Conservation (phyloP, 2,113 vertebrate species). For the Anolis sagrei region DNA sequence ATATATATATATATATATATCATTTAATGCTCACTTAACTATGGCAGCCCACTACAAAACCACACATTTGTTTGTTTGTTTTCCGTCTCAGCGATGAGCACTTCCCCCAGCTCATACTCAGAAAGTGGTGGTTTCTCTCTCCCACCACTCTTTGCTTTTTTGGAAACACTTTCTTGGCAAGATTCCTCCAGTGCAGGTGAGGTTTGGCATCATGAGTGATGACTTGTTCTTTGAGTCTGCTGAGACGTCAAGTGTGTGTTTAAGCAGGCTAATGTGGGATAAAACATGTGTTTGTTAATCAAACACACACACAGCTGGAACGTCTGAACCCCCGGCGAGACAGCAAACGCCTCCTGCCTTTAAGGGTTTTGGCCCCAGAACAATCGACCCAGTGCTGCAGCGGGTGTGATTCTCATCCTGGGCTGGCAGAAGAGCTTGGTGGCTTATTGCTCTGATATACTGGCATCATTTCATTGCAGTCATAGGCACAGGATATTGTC, state of each 20-base stretch:
- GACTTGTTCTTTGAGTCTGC: slow-evolving; percentile 53
- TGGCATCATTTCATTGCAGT: slow-evolving; percentile 3
- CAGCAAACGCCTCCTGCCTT: slow-evolving; percentile 39
- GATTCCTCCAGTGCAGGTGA: slow-evolving; percentile 61
- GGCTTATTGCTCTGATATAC: slow-evolving; percentile 16
- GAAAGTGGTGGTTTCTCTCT: slow-evolving; percentile 39
- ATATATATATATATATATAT: slow-evolving; percentile 49
- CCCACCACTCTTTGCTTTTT: neutral
- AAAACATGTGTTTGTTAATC: slow-evolving; percentile 60
- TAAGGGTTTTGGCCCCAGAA: slow-evolving; percentile 51
- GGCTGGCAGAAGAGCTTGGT: slow-evolving; percentile 20
- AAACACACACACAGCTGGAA: slow-evolving; percentile 46
- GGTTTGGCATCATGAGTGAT: slow-evolving; percentile 59
- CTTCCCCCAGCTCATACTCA: slow-evolving; percentile 48
- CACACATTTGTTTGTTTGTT: slow-evolving; percentile 47
- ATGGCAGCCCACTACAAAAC: slow-evolving; percentile 57
- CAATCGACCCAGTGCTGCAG: slow-evolving; percentile 32
- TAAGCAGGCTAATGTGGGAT: slow-evolving; percentile 38
- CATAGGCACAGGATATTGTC: slow-evolving; percentile 24
- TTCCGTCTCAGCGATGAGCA: slow-evolving; percentile 34
- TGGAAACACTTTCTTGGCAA: slow-evolving; percentile 65
- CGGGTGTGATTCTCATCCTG: slow-evolving; percentile 15
- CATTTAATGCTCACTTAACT: slow-evolving; percentile 60
- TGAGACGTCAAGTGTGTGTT: slow-evolving; percentile 56
- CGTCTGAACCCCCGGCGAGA: slow-evolving; percentile 42